phyloP scores from a whole-genome alignment of 1,140 invertebrate species.

The Magallana ariakensis region DNA sequence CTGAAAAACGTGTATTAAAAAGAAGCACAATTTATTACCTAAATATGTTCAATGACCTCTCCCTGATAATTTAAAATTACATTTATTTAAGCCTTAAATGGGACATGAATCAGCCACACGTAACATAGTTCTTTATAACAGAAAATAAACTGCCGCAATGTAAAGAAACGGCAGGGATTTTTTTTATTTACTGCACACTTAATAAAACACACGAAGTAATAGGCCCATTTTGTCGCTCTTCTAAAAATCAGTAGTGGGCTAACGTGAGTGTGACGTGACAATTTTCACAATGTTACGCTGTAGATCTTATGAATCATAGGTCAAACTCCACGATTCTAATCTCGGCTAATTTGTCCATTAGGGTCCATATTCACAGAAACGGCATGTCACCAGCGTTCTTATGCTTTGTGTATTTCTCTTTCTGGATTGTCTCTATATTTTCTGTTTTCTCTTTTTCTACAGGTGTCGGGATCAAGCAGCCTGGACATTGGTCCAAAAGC shows the following conservation, averaged over 20 bases:
- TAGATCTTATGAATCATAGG: not conserved
- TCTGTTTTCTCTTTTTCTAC: constrained; percentile 23
- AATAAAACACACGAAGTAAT: constrained; percentile 20
- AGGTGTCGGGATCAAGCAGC: constrained; percentile 39
- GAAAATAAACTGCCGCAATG: not conserved
- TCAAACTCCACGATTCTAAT: not conserved
- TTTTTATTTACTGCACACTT: constrained; percentile 16
- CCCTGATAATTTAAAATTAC: constrained; percentile 5
- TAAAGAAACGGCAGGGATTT: not conserved
- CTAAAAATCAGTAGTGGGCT: too few species aligned
- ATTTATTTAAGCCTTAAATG: not conserved
- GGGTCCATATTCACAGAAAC: not conserved
- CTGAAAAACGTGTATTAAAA: not conserved
- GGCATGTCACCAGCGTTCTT: not conserved
- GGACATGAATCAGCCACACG: not conserved
- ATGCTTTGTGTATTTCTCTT: not conserved
- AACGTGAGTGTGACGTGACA: not conserved
- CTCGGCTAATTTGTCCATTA: not conserved
- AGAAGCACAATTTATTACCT: not conserved
- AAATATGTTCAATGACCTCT: not conserved
- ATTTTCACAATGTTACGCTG: not conserved
- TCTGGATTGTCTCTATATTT: not conserved
- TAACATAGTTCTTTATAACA: not conserved
- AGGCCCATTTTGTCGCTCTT: not conserved
- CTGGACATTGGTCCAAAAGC: constrained; percentile 44